A percentile compares a stretch with the other conserved stretches of the same genome.
phyloP scores from a whole-genome alignment of 1,140 invertebrate species.

The Heliconius hewitsoni region DNA sequence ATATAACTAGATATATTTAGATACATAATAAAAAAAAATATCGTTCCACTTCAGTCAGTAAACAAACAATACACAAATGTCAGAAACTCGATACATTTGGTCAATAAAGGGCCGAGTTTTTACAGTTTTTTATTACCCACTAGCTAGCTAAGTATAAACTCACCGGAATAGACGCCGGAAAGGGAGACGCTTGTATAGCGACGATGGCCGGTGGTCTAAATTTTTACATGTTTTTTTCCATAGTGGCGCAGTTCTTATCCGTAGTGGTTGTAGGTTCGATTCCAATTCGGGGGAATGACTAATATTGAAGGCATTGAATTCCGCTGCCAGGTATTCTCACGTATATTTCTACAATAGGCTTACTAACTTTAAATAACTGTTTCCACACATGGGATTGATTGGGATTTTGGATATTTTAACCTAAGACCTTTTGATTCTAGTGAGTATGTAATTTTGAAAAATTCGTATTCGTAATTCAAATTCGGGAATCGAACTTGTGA shows the following conservation, averaged over 20 bases:
- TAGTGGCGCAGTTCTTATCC: background rate
- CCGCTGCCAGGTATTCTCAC: too few relatives aligned
- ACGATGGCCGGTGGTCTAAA: conserved; percentile 11
- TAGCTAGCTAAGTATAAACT: conserved; percentile 5
- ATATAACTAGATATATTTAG: background rate
- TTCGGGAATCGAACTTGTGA: background rate
- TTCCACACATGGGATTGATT: too few relatives aligned
- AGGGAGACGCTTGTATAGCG: background rate
- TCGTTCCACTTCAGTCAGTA: conserved; percentile 1
- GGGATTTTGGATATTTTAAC: too few relatives aligned
- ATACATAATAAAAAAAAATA: background rate
- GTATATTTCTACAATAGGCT: too few relatives aligned
- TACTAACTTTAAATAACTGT: too few relatives aligned
- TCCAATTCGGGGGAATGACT: too few relatives aligned
- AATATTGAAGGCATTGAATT: too few relatives aligned
- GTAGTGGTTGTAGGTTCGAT: too few relatives aligned
- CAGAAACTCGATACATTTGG: conserved; percentile 13
- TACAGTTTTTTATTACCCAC: conserved; percentile 10
- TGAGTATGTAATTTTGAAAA: too few relatives aligned
- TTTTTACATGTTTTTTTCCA: background rate
- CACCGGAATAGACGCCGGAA: conserved; percentile 14
- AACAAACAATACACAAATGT: conserved; percentile 6
- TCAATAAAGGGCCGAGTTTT: conserved; percentile 12
- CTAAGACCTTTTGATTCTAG: too few relatives aligned
- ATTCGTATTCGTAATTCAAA: too few relatives aligned